A percentile compares a stretch with the other conserved stretches of the same genome.
Conservation (phyloP, 2,888 invertebrate genomes). For the Ochropleura plecta region DNA sequence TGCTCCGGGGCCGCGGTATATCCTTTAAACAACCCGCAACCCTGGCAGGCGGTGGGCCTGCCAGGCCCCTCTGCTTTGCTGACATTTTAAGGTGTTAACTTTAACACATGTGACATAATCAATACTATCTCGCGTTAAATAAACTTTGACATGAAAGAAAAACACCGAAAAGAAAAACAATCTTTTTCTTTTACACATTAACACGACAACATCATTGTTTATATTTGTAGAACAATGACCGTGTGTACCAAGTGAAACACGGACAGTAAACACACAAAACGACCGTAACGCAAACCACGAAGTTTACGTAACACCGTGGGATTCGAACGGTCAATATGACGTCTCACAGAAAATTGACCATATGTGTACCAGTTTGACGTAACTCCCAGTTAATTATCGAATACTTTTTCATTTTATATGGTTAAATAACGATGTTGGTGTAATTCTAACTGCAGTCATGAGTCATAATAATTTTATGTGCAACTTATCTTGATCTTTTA, state of each 20-base stretch:
- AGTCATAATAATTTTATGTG: conserved; percentile 64
- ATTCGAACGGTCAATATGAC: conserved; percentile 67
- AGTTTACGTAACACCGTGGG: conserved; percentile 78
- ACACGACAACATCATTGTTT: conserved; percentile 55
- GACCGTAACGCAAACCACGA: conserved; percentile 48
- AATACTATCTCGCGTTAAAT: neutral
- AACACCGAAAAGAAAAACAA: conserved; percentile 28
- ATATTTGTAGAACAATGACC: conserved; percentile 61
- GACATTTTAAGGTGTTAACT: neutral
- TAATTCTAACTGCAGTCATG: conserved; percentile 54
- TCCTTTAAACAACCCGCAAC: no score
- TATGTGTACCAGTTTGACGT: conserved; percentile 62
- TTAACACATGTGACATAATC: neutral
- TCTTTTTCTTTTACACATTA: conserved; percentile 49
- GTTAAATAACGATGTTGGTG: conserved; percentile 61
- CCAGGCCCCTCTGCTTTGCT: no score
- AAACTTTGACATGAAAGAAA: conserved; percentile 39
- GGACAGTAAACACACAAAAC: conserved; percentile 54
- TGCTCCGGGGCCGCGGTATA: no score
- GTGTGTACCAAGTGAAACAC: conserved; percentile 51
- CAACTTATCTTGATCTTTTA: conserved; percentile 60
- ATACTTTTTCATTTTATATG: conserved; percentile 48
- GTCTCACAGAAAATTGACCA: conserved; percentile 66
- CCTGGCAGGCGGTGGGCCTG: no score
- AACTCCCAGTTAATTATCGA: conserved; percentile 63